These are phyloP conservation scores for Leptoteleia sp. DNA, from an alignment of 1,140 invertebrate species.

Conservation along the genomic window DNA sequence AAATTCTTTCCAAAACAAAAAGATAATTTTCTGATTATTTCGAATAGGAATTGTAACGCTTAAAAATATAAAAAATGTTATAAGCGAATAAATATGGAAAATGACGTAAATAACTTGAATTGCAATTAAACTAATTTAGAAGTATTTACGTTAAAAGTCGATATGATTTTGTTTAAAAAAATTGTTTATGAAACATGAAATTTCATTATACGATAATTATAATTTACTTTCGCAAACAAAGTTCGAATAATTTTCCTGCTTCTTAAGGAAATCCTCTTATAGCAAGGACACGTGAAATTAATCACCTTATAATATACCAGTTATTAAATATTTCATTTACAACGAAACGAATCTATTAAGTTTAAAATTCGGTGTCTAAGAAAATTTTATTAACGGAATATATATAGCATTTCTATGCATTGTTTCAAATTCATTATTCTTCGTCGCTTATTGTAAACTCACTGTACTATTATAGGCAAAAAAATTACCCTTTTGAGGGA, in stretches of 20 bases:
- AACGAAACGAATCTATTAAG: slow-evolving; percentile 2
- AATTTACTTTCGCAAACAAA: slow-evolving; percentile 41
- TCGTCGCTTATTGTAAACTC: too few relatives aligned
- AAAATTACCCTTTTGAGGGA: neutral
- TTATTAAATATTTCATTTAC: slow-evolving; percentile 34
- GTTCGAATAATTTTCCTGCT: slow-evolving; percentile 42
- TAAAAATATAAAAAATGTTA: too few relatives aligned
- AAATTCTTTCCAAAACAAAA: too few relatives aligned
- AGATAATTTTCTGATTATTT: too few relatives aligned
- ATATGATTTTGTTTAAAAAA: too few relatives aligned
- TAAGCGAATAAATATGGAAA: too few relatives aligned
- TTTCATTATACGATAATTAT: slow-evolving; percentile 41
- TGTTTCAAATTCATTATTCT: too few relatives aligned
- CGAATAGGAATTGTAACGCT: too few relatives aligned
- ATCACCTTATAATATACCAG: slow-evolving; percentile 31
- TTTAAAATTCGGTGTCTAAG: slow-evolving; percentile 1
- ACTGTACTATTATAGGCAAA: slow-evolving; percentile 12
- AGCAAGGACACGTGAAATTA: slow-evolving; percentile 33
- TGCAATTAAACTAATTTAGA: too few relatives aligned
- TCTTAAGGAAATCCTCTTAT: slow-evolving; percentile 57
- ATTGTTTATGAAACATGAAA: slow-evolving; percentile 27
- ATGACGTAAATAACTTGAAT: too few relatives aligned
- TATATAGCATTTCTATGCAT: neutral
- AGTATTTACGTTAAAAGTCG: too few relatives aligned
- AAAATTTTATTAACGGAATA: slow-evolving; percentile 4